These are phyloP conservation scores for Dendrophyllia cribrosa DNA, from an alignment of 64 coral and sea anemone genomes.

Conservation along the genomic window DNA sequence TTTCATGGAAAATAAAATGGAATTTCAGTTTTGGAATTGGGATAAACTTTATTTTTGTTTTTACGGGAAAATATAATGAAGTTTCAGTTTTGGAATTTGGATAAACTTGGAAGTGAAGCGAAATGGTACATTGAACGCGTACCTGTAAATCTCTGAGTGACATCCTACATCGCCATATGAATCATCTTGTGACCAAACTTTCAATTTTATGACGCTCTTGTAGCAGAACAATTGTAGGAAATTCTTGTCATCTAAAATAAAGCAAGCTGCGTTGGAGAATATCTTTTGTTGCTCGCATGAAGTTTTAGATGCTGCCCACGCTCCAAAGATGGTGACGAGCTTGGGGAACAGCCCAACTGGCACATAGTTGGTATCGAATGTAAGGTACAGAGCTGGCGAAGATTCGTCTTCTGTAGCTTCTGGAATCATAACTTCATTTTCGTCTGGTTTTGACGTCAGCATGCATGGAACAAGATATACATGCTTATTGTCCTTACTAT, in stretches of 20 bases:
- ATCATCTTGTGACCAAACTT: neutral
- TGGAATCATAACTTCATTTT: neutral
- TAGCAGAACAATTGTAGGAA: constrained; percentile 3
- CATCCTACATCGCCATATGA: neutral
- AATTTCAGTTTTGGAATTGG: no score
- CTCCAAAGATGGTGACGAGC: neutral
- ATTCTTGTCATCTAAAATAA: constrained; percentile 21
- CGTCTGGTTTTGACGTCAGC: neutral
- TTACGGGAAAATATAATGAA: no score
- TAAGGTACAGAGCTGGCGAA: neutral
- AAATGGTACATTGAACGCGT: no score
- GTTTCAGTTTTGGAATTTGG: no score
- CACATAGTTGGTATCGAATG: neutral
- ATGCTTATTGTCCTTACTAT: neutral
- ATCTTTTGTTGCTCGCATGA: neutral
- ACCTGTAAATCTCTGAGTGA: constrained; percentile 16
- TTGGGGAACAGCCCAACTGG: constrained; percentile 7
- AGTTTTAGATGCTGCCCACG: constrained; percentile 15
- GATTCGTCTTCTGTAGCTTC: no score
- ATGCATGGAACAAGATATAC: constrained; percentile 14
- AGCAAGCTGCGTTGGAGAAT: constrained; percentile 1
- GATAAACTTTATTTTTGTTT: no score
- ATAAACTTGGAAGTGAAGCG: no score
- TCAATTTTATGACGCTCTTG: constrained; percentile 7
- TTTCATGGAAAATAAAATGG: no score